These are phyloP conservation scores for Beris chalybata DNA, from an alignment of 2,888 invertebrate genomes.

Conservation along the genomic window DNA sequence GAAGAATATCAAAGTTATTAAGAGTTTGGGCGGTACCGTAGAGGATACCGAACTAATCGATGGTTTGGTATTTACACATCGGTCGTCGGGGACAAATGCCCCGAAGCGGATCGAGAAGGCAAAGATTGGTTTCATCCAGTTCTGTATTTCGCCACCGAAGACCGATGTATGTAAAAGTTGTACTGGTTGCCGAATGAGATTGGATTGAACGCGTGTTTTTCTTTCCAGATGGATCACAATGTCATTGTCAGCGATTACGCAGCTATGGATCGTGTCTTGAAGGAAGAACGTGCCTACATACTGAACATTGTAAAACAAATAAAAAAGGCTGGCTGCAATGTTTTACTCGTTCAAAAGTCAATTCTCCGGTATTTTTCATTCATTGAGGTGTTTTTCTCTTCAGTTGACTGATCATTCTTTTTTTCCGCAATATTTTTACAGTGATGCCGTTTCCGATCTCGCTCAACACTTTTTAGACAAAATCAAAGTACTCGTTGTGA, in stretches of 20 bases:
- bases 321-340: constrained; percentile 97
- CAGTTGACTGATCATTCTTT: background rate
- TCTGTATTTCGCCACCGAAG: constrained; percentile 99
- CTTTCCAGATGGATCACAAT: constrained; percentile 85
- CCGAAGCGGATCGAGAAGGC: constrained; percentile 95
- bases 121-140: constrained; percentile 98
- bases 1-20: constrained; percentile 94
- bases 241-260: constrained; percentile 97
- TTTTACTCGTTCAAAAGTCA: constrained; percentile 85
- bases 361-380: constrained; percentile 65
- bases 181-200: background rate
- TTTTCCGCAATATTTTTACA: constrained; percentile 46
- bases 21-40: constrained; percentile 93
- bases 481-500: constrained; percentile 97
- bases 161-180: constrained; percentile 75
- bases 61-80: constrained; percentile 93
- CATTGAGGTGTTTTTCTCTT: background rate
- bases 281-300: constrained; percentile 97
- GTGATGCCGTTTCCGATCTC: constrained; percentile 95
- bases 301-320: constrained; percentile 98
- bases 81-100: constrained; percentile 85
- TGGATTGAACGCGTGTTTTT: background rate
- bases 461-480: constrained; percentile 98
- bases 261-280: constrained; percentile 98
- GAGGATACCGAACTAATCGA: constrained; percentile 96